These are phyloP conservation scores for Pantherophis alleghaniensis DNA, from an alignment of 2,797 vertebrate genomes.

Conservation along the genomic window DNA sequence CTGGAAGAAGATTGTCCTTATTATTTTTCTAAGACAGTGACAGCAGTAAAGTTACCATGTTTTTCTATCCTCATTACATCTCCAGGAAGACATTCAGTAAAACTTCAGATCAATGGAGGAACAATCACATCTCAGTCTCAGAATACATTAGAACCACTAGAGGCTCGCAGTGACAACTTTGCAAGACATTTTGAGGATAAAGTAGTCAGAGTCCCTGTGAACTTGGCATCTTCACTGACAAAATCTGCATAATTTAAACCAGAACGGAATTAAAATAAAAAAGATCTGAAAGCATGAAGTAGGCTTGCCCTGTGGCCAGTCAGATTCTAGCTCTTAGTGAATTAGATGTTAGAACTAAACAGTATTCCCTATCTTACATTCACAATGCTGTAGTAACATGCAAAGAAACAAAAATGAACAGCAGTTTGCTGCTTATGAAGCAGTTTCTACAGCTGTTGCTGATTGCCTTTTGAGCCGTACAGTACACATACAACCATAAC, in stretches of 20 bases:
- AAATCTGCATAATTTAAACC: neutral
- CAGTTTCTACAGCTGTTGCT: slow-evolving; percentile 15
- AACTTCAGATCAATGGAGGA: neutral
- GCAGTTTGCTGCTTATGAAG: neutral
- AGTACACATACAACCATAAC: neutral
- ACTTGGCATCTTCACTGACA: neutral
- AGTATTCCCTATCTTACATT: neutral
- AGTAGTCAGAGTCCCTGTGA: neutral
- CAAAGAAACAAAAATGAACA: slow-evolving; percentile 6
- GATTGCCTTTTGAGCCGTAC: neutral
- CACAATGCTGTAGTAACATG: neutral
- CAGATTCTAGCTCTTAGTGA: neutral
- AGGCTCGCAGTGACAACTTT: neutral
- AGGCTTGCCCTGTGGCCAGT: neutral
- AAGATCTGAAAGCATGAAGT: neutral
- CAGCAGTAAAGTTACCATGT: neutral
- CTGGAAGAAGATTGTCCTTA: neutral
- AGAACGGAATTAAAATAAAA: neutral
- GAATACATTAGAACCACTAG: neutral
- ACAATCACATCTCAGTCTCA: neutral
- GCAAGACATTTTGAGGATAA: neutral
- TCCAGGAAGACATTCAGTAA: neutral
- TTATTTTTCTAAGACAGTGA: neutral
- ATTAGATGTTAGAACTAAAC: neutral
- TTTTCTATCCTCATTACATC: neutral